Evolutionary conservation across 1,140 invertebrate species (phyloP), one percentile per base, ranked within the genome.

Genomic region (Eriosoma lanigerum): DNA sequence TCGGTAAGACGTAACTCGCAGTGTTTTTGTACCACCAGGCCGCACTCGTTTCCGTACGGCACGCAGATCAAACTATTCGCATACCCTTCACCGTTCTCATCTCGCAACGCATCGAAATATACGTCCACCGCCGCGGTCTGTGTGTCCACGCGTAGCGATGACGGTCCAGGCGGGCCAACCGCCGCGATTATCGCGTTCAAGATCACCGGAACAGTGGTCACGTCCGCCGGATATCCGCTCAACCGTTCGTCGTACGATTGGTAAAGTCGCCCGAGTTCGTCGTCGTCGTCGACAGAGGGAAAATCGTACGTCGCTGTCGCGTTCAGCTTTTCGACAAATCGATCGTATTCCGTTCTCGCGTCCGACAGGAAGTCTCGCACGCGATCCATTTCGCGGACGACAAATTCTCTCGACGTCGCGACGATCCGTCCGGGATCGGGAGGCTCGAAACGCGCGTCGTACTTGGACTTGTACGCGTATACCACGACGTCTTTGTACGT

Each of bases 131-230:
- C 8, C 32, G 32, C 32, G 32, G 32, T 8, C 32, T 8, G 8
- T 3, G 3, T 1, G 19, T 76, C 32, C 1, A 58, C n/a, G 5
- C 29, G 13, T n/a, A 15, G 2, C 3, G 17, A 6, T 1, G 29
- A 1, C 64, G n/a, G 13, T 29, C 10, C 0, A 38, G 15, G 19
- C 19, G 52, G 10, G 38, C 13, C n/a, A 0, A 24, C 3, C 5
- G 54, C 6, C 58, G 58, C 58, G 1, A 76, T 3, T 3, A 76
- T 58, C n/a, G 54, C 54, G n/a, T 54, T 54, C n/a, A 76, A 76
- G 0, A 76, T 21, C 1, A 44, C 15, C 4, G 73, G n/a, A 3
- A 76, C 32, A 15, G 9, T 21, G 13, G 58, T 4, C 13, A 9
- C 13, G 1, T 76, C 32, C 13, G 24, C 52, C 13, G 73, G 54